phyloP scores from a whole-genome alignment of 2,113 vertebrate genomes.

The Rhipidura dahli region DNA sequence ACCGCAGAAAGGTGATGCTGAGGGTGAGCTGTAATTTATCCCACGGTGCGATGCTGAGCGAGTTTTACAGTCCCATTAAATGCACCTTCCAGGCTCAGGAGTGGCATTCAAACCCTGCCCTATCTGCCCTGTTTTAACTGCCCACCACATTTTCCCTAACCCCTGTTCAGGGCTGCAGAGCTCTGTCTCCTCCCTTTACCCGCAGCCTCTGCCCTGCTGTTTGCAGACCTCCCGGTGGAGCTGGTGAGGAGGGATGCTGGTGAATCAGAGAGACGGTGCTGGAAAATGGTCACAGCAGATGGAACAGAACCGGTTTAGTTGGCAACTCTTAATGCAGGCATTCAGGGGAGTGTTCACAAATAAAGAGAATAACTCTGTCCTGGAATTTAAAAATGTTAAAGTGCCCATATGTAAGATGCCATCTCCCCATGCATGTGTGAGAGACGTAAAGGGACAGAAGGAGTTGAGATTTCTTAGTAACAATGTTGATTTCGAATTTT shows the following conservation, averaged over 20 bases:
- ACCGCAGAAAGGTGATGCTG: background rate
- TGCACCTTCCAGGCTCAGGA: background rate
- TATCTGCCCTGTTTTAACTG: background rate
- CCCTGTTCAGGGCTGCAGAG: background rate
- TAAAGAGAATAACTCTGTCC: slow-evolving; percentile 11
- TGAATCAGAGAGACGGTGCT: slow-evolving; percentile 29
- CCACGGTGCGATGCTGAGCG: background rate
- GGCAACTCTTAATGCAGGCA: slow-evolving; percentile 8
- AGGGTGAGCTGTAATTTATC: slow-evolving; percentile 27
- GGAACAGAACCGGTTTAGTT: background rate
- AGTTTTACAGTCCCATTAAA: slow-evolving; percentile 23
- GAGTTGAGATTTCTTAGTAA: background rate
- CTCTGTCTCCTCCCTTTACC: background rate
- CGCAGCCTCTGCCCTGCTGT: background rate
- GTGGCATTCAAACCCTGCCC: background rate
- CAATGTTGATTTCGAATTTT: background rate
- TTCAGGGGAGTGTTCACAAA: background rate
- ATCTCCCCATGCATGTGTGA: background rate
- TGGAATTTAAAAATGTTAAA: background rate
- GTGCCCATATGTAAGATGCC: background rate
- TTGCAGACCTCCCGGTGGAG: background rate
- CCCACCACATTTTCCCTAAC: background rate
- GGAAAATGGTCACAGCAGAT: slow-evolving; percentile 49
- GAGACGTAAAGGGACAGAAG: background rate
- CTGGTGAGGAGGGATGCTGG: background rate